A percentile compares a stretch with the other conserved stretches of the same genome.
phyloP scores from a whole-genome alignment of 2,113 vertebrate genomes.

The Callorhinus ursinus region DNA sequence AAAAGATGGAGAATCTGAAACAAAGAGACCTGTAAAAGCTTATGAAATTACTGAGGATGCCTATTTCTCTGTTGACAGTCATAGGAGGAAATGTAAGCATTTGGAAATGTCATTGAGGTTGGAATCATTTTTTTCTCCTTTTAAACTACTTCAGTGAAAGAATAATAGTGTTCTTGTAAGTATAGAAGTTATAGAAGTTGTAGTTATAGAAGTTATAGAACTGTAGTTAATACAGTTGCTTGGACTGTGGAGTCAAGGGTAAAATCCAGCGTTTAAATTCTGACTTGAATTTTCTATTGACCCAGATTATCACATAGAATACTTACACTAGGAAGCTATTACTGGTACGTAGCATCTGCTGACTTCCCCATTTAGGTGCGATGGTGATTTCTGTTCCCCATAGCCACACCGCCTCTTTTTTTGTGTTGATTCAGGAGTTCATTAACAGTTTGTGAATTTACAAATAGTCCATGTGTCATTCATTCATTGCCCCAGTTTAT shows the following conservation, averaged over 20 bases:
- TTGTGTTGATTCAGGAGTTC: conserved; percentile 6
- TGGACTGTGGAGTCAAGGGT: background rate
- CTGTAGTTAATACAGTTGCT: background rate
- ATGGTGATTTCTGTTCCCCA: background rate
- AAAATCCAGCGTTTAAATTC: background rate
- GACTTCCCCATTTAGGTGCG: background rate
- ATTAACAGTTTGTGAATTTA: conserved; percentile 22
- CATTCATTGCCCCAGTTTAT: background rate
- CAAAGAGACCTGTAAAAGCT: background rate
- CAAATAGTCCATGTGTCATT: background rate
- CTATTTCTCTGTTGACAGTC: background rate
- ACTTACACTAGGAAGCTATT: background rate
- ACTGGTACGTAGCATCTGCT: background rate
- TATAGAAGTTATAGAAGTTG: background rate
- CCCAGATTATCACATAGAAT: background rate
- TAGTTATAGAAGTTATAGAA: background rate
- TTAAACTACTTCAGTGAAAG: background rate
- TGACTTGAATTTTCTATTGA: background rate
- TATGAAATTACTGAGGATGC: background rate
- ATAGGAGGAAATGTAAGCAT: background rate
- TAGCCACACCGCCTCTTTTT: background rate
- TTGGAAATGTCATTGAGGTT: conserved; percentile 2
- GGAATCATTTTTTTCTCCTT: background rate
- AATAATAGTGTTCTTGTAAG: background rate
- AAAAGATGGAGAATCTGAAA: background rate